Percentiles rank a stretch among this genome's conserved stretches.
These are phyloP conservation scores for Brachypodius melanocephalos DNA, from an alignment of 2,113 vertebrate species.

Conservation along the genomic window DNA sequence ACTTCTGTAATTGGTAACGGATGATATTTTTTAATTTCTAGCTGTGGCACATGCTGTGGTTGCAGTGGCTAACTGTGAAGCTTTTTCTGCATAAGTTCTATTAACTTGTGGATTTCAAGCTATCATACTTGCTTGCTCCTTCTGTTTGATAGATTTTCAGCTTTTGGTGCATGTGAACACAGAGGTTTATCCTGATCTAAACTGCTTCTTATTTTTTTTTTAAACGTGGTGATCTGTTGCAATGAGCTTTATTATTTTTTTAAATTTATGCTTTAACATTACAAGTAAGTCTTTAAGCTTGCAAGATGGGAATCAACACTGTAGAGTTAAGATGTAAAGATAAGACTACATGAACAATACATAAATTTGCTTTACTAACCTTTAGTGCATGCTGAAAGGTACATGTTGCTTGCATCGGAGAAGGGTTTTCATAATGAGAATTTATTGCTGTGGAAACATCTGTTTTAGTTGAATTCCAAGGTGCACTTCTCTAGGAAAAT, in stretches of 20 bases:
- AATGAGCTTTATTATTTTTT: neutral
- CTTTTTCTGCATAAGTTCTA: slow-evolving; percentile 72
- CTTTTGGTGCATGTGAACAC: slow-evolving; percentile 51
- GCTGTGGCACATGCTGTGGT: slow-evolving; percentile 80
- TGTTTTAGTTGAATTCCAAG: neutral
- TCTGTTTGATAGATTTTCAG: slow-evolving; percentile 41
- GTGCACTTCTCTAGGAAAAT: slow-evolving; percentile 13
- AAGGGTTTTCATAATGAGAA: neutral
- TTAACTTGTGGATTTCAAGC: slow-evolving; percentile 73
- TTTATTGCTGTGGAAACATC: neutral
- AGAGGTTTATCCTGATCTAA: neutral
- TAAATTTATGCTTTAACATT: neutral
- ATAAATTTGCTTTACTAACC: slow-evolving; percentile 66
- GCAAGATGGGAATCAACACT: neutral
- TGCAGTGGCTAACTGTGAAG: slow-evolving; percentile 80
- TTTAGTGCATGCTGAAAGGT: slow-evolving; percentile 66
- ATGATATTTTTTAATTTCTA: slow-evolving; percentile 72
- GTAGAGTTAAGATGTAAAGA: slow-evolving; percentile 31
- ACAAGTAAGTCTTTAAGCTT: neutral
- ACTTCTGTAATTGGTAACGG: slow-evolving; percentile 89
- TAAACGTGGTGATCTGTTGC: neutral
- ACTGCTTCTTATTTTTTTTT: neutral
- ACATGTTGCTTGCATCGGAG: neutral
- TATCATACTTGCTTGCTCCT: slow-evolving; percentile 71
- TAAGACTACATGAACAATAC: neutral